A percentile compares a stretch with the other conserved stretches of the same genome.
Conservation (phyloP, 2,113 vertebrate species). For the Rhagologus leucostigma region DNA sequence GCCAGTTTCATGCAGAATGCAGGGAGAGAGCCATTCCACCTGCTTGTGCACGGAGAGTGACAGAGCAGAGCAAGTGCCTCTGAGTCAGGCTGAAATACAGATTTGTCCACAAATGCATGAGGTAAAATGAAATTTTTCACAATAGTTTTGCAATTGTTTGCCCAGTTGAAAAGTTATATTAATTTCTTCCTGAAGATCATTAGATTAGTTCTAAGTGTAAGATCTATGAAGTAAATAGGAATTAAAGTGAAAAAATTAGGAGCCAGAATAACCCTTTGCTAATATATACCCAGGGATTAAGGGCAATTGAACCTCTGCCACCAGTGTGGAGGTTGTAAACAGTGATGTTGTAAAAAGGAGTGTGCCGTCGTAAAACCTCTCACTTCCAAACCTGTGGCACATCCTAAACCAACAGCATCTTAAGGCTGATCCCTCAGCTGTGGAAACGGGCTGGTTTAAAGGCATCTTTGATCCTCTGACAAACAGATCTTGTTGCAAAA, state of each 20-base stretch:
- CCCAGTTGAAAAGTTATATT: background rate
- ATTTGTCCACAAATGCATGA: background rate
- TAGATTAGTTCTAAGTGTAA: background rate
- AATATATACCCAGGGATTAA: background rate
- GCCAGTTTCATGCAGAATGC: background rate
- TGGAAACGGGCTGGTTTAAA: background rate
- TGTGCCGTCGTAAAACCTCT: background rate
- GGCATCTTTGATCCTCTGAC: background rate
- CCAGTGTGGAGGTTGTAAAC: background rate
- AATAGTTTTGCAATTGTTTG: background rate
- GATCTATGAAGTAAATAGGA: background rate
- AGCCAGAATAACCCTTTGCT: background rate
- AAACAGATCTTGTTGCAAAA: background rate
- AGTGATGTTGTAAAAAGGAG: too few species aligned
- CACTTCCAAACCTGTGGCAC: background rate
- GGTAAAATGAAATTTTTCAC: background rate
- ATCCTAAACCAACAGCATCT: background rate
- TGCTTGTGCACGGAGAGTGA: background rate
- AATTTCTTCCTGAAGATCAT: background rate
- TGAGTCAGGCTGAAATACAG: background rate
- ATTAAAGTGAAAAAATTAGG: background rate
- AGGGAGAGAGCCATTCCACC: background rate
- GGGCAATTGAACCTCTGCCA: background rate
- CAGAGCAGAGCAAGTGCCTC: background rate
- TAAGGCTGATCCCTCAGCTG: background rate